Evolutionary conservation across 2,113 vertebrate genomes (phyloP), one percentile per base, ranked within the genome.

Genomic region (Mixornis gularis): DNA sequence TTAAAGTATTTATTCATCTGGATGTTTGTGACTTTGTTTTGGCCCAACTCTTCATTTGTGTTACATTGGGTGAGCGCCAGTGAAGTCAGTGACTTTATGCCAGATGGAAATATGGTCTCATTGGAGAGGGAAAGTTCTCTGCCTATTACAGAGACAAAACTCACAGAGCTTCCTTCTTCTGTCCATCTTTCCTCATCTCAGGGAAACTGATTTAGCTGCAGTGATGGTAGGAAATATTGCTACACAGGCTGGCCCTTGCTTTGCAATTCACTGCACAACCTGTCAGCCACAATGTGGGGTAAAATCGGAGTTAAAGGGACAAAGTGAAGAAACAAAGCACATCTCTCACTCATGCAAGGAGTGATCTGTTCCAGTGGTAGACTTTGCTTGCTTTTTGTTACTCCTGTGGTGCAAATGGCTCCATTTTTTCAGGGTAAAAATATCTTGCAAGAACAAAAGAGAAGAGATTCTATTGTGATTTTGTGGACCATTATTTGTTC

Each of bases 1-100:
- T 91, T 43, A 22, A 91, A 82, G 48, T 80, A 90, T 64, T 91
- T 97, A 92, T 96, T 96, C 85, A 90, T 92, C 95, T 96, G 94
- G 34, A 91, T 91, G 46, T 21, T 80, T 88, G 69, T 89, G 70
- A 81, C 60, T 94, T 84, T 95, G 44, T 94, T 96, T 95, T 95
- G 79, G 82, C 81, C 5, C 36, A 66, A 22, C 16, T 86, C 34
- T 56, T 90, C 66, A 22, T 71, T 38, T 71, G 14, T 65, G 34
- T 29, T 70, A 22, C 20, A 6, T 1, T 49, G 56, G 43, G 51
- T 41, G 17, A 48, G 20, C 13, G 70, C 48, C 79, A 91, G 41
- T 0, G 0, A 82, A 58, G 66, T 34, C 74, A 34, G 7, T 85
- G 41, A 68, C 38, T 48, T 70, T 44, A 29, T 56, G 58, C 34